Percentiles rank a stretch among this genome's conserved stretches.
phyloP scores from a whole-genome alignment of 23 tunicate genomes.

The Halocynthia aurantium region DNA sequence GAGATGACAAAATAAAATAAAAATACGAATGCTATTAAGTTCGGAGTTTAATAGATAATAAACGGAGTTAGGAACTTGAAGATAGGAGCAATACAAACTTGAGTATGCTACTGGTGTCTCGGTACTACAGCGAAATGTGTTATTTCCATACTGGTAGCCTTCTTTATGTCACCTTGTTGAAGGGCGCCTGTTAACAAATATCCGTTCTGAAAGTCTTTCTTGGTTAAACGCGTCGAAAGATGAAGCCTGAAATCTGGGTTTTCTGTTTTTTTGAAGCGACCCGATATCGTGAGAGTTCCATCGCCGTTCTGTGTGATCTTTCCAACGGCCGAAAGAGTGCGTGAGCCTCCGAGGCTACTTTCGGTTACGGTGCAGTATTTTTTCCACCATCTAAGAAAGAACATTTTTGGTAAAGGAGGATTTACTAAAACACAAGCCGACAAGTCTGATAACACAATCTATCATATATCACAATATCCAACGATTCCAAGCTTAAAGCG shows the following conservation, averaged over 20 bases:
- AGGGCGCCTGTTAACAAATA: slow-evolving; percentile 70
- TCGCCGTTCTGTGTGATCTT: slow-evolving; percentile 60
- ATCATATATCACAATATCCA: too few relatives aligned
- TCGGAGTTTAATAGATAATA: too few relatives aligned
- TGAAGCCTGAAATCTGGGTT: slow-evolving; percentile 64
- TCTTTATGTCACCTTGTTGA: slow-evolving; percentile 66
- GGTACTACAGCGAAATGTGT: slow-evolving; percentile 75
- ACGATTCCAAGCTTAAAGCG: too few relatives aligned
- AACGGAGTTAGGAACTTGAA: too few relatives aligned
- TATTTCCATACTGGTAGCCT: slow-evolving; percentile 41
- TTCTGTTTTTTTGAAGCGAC: slow-evolving; percentile 47
- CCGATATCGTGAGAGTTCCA: slow-evolving; percentile 59
- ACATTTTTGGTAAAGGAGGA: neutral
- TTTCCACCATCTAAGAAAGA: slow-evolving; percentile 59
- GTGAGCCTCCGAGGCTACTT: slow-evolving; percentile 39
- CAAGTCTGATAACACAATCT: too few relatives aligned
- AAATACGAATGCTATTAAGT: too few relatives aligned
- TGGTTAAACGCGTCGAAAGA: slow-evolving; percentile 41
- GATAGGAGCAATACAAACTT: too few relatives aligned
- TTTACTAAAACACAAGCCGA: neutral
- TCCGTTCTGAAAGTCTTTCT: slow-evolving; percentile 51
- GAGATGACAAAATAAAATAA: too few relatives aligned
- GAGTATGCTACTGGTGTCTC: neutral
- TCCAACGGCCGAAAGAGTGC: slow-evolving; percentile 35
- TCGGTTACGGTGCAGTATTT: slow-evolving; percentile 59